Base-by-base conservation (phyloP, 2,888 invertebrate species). In the Lymantria monacha region DNA sequence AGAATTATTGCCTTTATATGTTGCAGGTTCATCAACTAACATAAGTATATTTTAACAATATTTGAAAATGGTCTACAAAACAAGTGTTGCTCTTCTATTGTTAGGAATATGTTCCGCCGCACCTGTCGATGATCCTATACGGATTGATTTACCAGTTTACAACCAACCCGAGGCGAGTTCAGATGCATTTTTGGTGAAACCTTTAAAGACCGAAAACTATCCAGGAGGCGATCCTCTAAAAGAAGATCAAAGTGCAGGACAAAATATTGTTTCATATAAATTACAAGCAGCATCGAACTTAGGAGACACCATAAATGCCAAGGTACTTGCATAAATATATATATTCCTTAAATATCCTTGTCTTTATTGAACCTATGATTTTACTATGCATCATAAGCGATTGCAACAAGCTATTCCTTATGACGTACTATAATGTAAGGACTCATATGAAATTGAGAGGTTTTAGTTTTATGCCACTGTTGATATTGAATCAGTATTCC, bases 101-200 rank as follows among this genome's bases (percentile, higher is more conserved):
- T 42, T 70, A 33, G 66, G 59, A 2, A 70, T 68, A 9, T 71
- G 78, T 55, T 51, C 71, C 22, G 65, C 82, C 15, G 81, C 79
- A 0, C 90, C 92, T 12, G 63, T 66, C 1, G 88, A 89, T 49
- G 81, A 79, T 9, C 89, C 89, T 0, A 65, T 90, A 9, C 75
- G 79, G 2, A 77, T 91, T 2, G 90, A 90, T 44, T 61, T 91
- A 38, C 90, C 89, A 1, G 88, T 90, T 0, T 89, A 86, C 63
- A 76, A 87, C 53, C 72, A 76, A 45, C 80, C 86, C 0, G 66
- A 73, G 50, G 50, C 62, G 10, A 62, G 58, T 15, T 61, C 79
- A 1, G 67, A 70, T 30, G 53, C 65, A 1, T 53, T 57, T 7
- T 51, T 71, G 9, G 59, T 71, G 0, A 58, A 74, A 40, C 75